These are phyloP conservation scores for Coptotermes formosanus DNA, from an alignment of 1,140 invertebrate species.

Conservation along the genomic window DNA sequence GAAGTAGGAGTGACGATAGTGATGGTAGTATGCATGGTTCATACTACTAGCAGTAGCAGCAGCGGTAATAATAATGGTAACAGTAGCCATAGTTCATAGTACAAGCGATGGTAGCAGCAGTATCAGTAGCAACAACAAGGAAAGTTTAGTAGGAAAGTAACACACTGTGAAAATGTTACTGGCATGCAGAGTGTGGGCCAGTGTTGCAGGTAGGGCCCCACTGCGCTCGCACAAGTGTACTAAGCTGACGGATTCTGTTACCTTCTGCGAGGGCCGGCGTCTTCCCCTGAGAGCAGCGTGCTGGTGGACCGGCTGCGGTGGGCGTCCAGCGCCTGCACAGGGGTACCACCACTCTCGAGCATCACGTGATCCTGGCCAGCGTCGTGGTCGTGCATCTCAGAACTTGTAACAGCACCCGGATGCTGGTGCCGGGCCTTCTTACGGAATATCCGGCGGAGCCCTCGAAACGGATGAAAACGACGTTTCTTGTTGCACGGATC, in stretches of 20 bases:
- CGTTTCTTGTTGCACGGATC: conserved; percentile 59
- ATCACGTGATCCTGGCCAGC: background rate
- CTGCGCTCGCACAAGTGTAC: no score
- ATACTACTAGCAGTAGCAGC: background rate
- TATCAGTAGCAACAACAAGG: background rate
- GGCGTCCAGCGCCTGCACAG: conserved; percentile 46
- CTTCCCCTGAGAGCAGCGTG: conserved; percentile 60
- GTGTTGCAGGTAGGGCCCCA: no score
- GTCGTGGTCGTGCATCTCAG: conserved; percentile 43
- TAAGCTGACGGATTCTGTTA: background rate
- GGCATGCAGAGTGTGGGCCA: no score
- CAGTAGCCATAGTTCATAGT: background rate
- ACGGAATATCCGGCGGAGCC: conserved; percentile 67
- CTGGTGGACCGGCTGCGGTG: conserved; percentile 49
- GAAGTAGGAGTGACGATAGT: no score
- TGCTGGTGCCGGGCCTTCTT: conserved; percentile 48
- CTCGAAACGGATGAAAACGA: conserved; percentile 62
- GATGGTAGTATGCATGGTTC: no score
- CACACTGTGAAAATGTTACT: no score
- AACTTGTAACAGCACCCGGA: conserved; percentile 35
- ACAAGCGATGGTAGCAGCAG: background rate
- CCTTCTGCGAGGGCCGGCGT: conserved; percentile 40
- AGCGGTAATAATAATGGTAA: background rate
- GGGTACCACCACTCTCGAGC: conserved; percentile 40
- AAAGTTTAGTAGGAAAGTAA: no score